Evolutionary conservation across 2,113 vertebrate species (phyloP).

Genomic region (Athene cunicularia): DNA sequence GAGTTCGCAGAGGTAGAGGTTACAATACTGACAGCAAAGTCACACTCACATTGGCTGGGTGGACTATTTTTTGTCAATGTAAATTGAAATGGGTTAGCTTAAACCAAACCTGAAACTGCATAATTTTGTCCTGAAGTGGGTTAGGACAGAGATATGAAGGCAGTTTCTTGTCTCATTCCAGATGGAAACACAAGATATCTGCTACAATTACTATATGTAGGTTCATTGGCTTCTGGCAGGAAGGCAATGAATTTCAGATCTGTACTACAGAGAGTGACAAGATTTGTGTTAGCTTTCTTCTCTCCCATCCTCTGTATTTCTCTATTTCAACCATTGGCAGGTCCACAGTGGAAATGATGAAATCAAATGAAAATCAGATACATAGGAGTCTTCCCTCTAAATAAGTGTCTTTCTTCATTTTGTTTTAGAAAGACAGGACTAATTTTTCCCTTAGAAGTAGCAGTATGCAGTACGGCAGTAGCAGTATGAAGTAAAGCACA

Average conservation of each 20-base stretch:
- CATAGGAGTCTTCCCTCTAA: background rate
- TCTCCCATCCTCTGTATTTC: background rate
- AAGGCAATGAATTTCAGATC: background rate
- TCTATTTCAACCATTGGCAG: background rate
- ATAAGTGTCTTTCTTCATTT: background rate
- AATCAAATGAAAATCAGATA: background rate
- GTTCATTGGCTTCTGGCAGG: background rate
- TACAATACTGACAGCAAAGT: accelerated
- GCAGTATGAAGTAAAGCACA: background rate
- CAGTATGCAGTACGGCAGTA: background rate
- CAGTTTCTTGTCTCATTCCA: background rate
- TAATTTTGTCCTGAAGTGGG: background rate
- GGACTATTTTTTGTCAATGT: accelerated
- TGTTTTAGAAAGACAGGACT: background rate
- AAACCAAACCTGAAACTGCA: background rate
- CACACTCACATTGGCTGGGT: accelerated
- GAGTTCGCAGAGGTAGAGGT: accelerated
- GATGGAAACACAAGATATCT: background rate
- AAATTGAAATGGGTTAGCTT: background rate
- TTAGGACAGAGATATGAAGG: background rate
- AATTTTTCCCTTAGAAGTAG: background rate
- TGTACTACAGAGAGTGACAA: background rate
- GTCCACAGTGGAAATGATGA: background rate
- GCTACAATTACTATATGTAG: background rate
- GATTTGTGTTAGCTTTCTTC: background rate